Evolutionary conservation across 2,797 vertebrate species (phyloP).

Genomic region (Pseudochromis fuscus): DNA sequence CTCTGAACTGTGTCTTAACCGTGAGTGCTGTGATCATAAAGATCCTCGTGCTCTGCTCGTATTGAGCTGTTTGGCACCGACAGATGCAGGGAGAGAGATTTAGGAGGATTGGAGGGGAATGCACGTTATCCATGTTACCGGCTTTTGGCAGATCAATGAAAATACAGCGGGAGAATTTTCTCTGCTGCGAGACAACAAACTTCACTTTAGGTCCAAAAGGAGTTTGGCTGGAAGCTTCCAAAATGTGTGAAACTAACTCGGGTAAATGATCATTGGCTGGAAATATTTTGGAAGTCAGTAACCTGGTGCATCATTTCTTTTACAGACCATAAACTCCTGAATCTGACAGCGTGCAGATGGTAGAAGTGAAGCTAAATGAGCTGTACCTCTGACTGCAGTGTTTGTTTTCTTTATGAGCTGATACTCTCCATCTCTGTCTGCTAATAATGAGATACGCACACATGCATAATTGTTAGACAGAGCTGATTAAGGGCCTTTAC

Average conservation of each 20-base stretch:
- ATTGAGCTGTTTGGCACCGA: slow-evolving; percentile 52
- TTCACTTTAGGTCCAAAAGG: slow-evolving; percentile 10
- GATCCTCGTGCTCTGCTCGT: slow-evolving; percentile 38
- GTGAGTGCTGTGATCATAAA: slow-evolving; percentile 36
- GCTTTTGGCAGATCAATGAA: slow-evolving; percentile 49
- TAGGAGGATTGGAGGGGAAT: slow-evolving; percentile 49
- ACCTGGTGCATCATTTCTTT: not conserved
- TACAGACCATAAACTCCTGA: not conserved
- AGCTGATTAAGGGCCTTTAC: slow-evolving; percentile 57
- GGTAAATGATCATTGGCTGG: not conserved
- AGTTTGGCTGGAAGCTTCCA: slow-evolving; percentile 19
- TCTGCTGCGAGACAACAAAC: slow-evolving; percentile 19
- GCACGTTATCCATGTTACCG: slow-evolving; percentile 40
- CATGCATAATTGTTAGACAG: slow-evolving; percentile 32
- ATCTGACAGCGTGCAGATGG: not conserved
- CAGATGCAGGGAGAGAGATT: slow-evolving; percentile 58
- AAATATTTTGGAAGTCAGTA: not conserved
- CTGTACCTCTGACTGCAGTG: not conserved
- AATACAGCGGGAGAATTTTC: slow-evolving; percentile 14
- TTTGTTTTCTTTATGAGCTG: slow-evolving; percentile 20
- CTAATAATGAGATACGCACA: slow-evolving; percentile 7
- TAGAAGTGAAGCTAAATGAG: not conserved
- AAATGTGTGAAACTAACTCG: slow-evolving; percentile 3
- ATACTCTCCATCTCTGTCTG: not conserved
- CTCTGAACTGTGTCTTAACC: slow-evolving; percentile 36